A percentile compares a stretch with the other conserved stretches of the same genome.
These are phyloP conservation scores for Podabrus alpinus DNA, from an alignment of 2,888 invertebrate species.

Conservation along the genomic window DNA sequence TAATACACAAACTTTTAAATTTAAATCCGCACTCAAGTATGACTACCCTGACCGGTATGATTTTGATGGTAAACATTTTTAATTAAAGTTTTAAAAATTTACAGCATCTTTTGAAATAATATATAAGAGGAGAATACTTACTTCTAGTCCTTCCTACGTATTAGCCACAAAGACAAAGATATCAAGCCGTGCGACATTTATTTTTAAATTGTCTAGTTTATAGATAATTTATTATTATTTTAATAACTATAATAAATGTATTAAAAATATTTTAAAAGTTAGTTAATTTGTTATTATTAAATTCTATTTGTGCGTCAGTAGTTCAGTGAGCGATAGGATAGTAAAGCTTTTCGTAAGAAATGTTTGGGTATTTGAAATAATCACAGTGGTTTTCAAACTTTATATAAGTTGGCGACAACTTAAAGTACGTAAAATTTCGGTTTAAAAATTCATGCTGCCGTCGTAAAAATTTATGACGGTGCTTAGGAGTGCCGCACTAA, in stretches of 20 bases:
- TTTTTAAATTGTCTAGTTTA: constrained; percentile 9
- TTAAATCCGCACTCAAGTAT: too few relatives aligned
- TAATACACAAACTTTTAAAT: too few relatives aligned
- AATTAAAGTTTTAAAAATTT: neutral
- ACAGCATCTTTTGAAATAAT: constrained; percentile 21
- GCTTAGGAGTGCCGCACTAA: neutral
- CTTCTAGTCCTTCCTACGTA: constrained; percentile 58
- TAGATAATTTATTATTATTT: neutral
- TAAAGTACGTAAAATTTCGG: neutral
- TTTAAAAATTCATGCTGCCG: neutral
- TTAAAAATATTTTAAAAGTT: neutral
- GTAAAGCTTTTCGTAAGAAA: neutral
- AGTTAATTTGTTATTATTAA: neutral
- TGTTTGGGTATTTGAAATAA: neutral
- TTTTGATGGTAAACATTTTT: too few relatives aligned
- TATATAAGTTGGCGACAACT: neutral
- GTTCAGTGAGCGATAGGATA: constrained; percentile 22
- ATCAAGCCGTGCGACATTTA: constrained; percentile 55
- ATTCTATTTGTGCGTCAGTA: constrained; percentile 20
- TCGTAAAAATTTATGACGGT: neutral
- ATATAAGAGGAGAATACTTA: constrained; percentile 47
- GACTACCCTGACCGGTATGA: too few relatives aligned
- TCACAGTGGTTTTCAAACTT: neutral
- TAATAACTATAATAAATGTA: neutral
- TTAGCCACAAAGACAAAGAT: constrained; percentile 53